phyloP scores from a whole-genome alignment of 2,888 invertebrate genomes.

The Drosophila dives region DNA sequence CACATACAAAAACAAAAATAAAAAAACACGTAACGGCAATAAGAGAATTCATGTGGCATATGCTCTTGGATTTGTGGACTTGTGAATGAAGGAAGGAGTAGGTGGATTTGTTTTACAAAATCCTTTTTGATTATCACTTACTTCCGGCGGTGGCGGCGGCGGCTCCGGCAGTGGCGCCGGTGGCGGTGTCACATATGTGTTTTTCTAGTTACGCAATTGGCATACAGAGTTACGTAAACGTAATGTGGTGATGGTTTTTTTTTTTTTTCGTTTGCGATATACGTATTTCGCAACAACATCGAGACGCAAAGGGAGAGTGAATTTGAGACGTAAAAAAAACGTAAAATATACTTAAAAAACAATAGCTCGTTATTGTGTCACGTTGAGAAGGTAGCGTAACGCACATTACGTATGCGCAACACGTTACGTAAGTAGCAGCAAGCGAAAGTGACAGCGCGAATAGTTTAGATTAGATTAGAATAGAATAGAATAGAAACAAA shows the following conservation, averaged over 20 bases:
- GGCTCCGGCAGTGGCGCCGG: conserved; percentile 68
- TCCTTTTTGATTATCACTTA: conserved; percentile 58
- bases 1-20: conserved; percentile 57
- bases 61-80: conserved; percentile 17
- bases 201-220: conserved; percentile 69
- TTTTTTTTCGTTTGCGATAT: conserved; percentile 13
- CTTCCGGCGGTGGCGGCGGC: conserved; percentile 76
- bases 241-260: conserved; percentile 39
- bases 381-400: conserved; percentile 42
- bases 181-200: conserved; percentile 75
- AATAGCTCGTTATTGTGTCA: conserved; percentile 36
- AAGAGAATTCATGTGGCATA: conserved; percentile 40
- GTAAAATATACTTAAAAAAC: conserved; percentile 41
- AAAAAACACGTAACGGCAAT: conserved; percentile 52
- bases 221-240: conserved; percentile 56
- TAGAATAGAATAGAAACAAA: conserved; percentile 15
- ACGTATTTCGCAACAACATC: conserved; percentile 51
- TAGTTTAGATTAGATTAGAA: conserved; percentile 27
- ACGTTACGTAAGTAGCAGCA: conserved; percentile 54
- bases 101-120: conserved; percentile 20
- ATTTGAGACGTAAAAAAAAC: conserved; percentile 22
- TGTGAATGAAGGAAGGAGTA: conserved; percentile 36
- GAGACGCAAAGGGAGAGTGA: conserved; percentile 49
- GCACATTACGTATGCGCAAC: conserved; percentile 50
- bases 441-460: conserved; percentile 55